phyloP scores from a whole-genome alignment of 2,888 invertebrate genomes.

The Yponomeuta sedellus region DNA sequence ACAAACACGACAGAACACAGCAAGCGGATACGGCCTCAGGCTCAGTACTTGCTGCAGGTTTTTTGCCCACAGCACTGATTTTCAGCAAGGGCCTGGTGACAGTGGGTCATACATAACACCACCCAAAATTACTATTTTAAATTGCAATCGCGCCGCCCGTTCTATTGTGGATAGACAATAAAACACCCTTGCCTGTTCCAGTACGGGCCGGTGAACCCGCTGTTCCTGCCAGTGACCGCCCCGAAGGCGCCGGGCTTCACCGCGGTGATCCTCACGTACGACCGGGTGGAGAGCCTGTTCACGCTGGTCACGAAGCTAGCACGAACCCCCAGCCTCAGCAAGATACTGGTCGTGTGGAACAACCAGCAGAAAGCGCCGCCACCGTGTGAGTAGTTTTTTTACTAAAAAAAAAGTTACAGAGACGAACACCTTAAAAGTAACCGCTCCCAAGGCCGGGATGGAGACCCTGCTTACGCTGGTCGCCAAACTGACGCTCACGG shows the following conservation, averaged over 20 bases:
- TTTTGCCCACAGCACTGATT: too few species aligned
- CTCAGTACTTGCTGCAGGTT: too few species aligned
- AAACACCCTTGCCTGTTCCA: constrained; percentile 33
- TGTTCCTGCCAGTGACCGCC: constrained; percentile 91
- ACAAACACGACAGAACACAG: too few species aligned
- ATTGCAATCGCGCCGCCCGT: too few species aligned
- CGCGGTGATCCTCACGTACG: constrained; percentile 96
- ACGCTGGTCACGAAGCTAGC: constrained; percentile 89
- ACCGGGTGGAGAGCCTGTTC: constrained; percentile 92
- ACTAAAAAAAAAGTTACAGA: background rate
- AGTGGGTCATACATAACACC: too few species aligned
- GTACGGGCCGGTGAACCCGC: constrained; percentile 81
- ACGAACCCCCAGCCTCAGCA: constrained; percentile 91
- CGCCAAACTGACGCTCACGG: too few species aligned
- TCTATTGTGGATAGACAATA: too few species aligned
- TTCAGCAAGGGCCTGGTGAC: too few species aligned
- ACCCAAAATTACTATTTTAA: too few species aligned
- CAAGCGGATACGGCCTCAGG: too few species aligned
- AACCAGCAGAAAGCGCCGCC: constrained; percentile 95
- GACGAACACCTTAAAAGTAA: background rate
- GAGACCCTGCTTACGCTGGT: too few species aligned
- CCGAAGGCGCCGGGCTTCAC: constrained; percentile 94
- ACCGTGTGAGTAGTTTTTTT: constrained; percentile 78
- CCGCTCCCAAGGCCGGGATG: background rate
- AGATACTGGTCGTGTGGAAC: constrained; percentile 97